Evolutionary conservation across 2,888 invertebrate species (phyloP).

Genomic region (Amphipyra berbera): DNA sequence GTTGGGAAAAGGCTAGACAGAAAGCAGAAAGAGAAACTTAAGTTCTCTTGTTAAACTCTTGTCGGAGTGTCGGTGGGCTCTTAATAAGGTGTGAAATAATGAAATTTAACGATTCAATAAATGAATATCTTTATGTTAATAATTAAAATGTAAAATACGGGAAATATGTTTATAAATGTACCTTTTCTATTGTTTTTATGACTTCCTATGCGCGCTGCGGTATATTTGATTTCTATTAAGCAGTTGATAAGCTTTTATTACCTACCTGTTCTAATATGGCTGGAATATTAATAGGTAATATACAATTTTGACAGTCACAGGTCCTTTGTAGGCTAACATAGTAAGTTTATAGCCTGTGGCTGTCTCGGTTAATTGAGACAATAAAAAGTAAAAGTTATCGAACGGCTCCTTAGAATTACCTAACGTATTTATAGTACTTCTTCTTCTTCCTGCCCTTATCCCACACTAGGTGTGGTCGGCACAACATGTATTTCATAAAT

Average conservation of each 20-base stretch:
- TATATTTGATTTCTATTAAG: slow-evolving; percentile 8
- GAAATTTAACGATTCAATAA: slow-evolving; percentile 45
- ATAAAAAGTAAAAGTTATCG: too few species aligned
- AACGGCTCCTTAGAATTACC: too few species aligned
- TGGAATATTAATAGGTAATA: not conserved
- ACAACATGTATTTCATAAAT: too few species aligned
- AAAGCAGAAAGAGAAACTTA: slow-evolving; percentile 29
- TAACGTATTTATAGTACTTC: too few species aligned
- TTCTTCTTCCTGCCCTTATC: too few species aligned
- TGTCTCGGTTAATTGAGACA: too few species aligned
- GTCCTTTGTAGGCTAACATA: too few species aligned
- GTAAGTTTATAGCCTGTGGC: too few species aligned
- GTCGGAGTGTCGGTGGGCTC: slow-evolving; percentile 25
- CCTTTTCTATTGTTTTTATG: slow-evolving; percentile 30
- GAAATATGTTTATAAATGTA: slow-evolving; percentile 15
- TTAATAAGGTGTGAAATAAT: slow-evolving; percentile 40
- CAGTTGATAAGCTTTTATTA: not conserved
- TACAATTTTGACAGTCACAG: not conserved
- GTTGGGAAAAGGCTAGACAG: too few species aligned
- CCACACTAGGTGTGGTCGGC: too few species aligned
- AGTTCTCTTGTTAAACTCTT: slow-evolving; percentile 18
- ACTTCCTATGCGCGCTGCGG: slow-evolving; percentile 14
- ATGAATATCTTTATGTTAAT: slow-evolving; percentile 30
- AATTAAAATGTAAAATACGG: slow-evolving; percentile 21
- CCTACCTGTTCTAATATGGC: slow-evolving; percentile 14